Base-by-base conservation (phyloP, 2,888 invertebrate species). In the Dicyrtomina minuta region DNA sequence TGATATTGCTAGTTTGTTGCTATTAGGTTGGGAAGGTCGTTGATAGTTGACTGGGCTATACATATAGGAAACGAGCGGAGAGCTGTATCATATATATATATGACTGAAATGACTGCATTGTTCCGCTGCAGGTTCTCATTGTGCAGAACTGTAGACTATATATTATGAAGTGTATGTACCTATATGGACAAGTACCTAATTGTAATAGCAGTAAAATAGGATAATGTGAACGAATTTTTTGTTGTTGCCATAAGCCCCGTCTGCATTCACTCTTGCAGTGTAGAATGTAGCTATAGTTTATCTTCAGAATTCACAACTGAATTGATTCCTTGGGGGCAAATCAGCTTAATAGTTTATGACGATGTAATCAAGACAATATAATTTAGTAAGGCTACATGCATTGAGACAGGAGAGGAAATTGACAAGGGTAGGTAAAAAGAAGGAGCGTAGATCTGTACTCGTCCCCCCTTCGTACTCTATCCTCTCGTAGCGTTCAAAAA, bases 221-320 rank as follows among this genome's bases (percentile, higher is more conserved):
- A 58, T 58, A 58, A 58, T 58, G 41, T 58, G 58, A 58, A 41
- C 39, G 41, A 33, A 39, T 58, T 27, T 39, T 58, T n/a, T 58
- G 3, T 17, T 46, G 22, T 53, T 53, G 26, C 24, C 53, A 53
- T n/a, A n/a, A n/a, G n/a, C n/a, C n/a, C n/a, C n/a, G n/a, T n/a
- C n/a, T n/a, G n/a, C n/a, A n/a, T n/a, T n/a, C n/a, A n/a, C n/a
- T n/a, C n/a, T 6, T 53, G 22, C 46, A 46, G 46, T 46, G 46
- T 51, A 24, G 17, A 24, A 26, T 53, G 22, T 22, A 24, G 22
- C 6, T 53, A n/a, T 49, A 53, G 56, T 56, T 33, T 56, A 27
- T 41, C 58, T 58, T 58, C 58, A 39, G 26, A 55, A 22, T 58
- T 58, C 58, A 39, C 55, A 55, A 15, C 26, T 55, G 55, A 55